Evolutionary conservation across 2,113 vertebrate genomes (phyloP).

Genomic region (Terrapene triunguis): DNA sequence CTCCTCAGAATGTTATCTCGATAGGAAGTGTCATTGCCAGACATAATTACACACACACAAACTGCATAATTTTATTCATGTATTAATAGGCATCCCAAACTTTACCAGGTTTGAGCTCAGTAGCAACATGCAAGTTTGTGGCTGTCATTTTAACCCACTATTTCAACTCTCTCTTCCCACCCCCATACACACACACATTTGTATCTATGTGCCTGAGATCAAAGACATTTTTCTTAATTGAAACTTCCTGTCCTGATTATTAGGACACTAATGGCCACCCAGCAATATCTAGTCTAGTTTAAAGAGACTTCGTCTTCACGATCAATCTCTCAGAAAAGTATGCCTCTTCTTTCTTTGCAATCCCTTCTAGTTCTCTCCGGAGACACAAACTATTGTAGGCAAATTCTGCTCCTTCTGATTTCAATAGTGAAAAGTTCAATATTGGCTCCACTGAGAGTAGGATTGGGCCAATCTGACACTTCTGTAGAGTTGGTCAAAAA

Average conservation of each 20-base stretch:
- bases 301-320: background rate
- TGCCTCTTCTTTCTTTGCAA: background rate
- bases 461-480: background rate
- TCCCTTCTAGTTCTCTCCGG: background rate
- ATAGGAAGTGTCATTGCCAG: background rate
- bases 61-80: background rate
- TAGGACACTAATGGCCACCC: no score
- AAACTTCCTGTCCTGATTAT: no score
- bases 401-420: background rate
- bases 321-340: background rate
- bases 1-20: background rate
- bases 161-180: rapidly evolving
- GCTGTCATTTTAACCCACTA: background rate
- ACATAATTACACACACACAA: background rate
- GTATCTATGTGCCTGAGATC: background rate
- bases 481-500: background rate
- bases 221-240: background rate
- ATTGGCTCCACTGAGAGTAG: background rate
- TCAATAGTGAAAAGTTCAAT: background rate
- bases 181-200: no score
- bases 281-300: background rate
- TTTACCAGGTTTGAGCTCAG: background rate
- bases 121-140: background rate
- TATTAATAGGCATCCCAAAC: background rate
- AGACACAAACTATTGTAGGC: background rate